Evolutionary conservation across 2,888 invertebrate species (phyloP), one percentile per base, ranked within the genome.

Genomic region (Schrankia costaestrigalis): DNA sequence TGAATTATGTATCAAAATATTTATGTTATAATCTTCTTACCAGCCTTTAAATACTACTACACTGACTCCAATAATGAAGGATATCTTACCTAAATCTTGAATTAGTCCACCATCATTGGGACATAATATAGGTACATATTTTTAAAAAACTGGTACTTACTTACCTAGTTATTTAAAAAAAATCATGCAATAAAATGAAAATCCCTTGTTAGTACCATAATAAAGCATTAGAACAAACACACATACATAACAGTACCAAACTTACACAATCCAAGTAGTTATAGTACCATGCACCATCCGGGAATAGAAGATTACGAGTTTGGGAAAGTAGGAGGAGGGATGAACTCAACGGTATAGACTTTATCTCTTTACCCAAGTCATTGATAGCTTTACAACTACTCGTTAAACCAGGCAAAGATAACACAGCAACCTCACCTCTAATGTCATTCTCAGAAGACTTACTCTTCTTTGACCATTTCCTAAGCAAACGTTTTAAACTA

Each of bases 221-320:
- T n/a, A n/a, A n/a, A n/a, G n/a, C n/a, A n/a, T n/a, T n/a, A n/a
- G n/a, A n/a, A n/a, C 46, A 3, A 35, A 58, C 47, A 48, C 62
- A 39, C 70, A 66, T 67, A 63, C 61, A 56, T 40, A 57, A 49
- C 49, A 61, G 69, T 68, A 66, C 69, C 71, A 73, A 66, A 86
- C 86, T 86, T 85, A 86, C 86, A 73, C 78, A 51, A 71, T 84
- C 79, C 73, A 85, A 70, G 64, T 83, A 85, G 61, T 81, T 74
- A 85, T 70, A 86, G 75, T 86, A 86, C 85, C 85, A 86, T 79
- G 80, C 81, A 76, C 76, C 83, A 27, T 82, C 81, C 10, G 82
- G 78, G 36, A 41, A 57, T 12, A 85, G 61, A 15, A 85, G 68
- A 24, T 63, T 75, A 34, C 75, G 66, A 35, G 83, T 83, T 60